Conservation (phyloP, 2,113 vertebrate species). For the Theristicus caerulescens region DNA sequence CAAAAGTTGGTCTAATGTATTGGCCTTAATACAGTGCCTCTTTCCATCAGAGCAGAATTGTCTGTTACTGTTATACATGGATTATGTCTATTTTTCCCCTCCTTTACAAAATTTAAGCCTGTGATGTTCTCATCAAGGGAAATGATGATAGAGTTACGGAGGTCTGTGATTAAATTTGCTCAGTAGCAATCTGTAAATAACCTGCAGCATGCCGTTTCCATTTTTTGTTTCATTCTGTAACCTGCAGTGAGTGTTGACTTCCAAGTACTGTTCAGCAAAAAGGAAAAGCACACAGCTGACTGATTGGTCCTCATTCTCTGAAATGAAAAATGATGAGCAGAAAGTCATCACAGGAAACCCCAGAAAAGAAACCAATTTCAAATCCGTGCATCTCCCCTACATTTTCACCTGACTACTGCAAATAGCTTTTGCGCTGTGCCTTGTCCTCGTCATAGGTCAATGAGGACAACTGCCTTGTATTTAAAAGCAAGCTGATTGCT, state of each 20-base stretch:
- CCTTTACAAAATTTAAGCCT: constrained; percentile 74
- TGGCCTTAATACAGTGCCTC: constrained; percentile 53
- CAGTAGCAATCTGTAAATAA: constrained; percentile 72
- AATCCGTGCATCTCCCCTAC: background rate
- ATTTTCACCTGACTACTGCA: background rate
- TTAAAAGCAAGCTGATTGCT: background rate
- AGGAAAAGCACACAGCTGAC: background rate
- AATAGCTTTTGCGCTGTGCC: background rate
- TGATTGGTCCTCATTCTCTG: constrained; percentile 3
- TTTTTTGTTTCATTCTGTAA: constrained; percentile 62
- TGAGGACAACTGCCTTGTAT: background rate
- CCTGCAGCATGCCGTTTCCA: constrained; percentile 58
- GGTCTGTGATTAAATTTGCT: constrained; percentile 75
- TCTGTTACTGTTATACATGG: constrained; percentile 65
- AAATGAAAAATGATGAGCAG: constrained; percentile 37
- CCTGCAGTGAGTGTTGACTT: constrained; percentile 57
- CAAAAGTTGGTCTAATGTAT: constrained; percentile 66
- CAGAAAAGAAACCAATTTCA: background rate
- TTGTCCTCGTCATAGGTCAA: background rate
- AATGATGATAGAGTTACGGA: constrained; percentile 72
- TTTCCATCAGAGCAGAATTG: constrained; percentile 69
- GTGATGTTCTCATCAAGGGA: constrained; percentile 73
- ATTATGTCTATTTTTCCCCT: constrained; percentile 58
- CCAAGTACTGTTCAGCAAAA: constrained; percentile 35
- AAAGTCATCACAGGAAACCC: constrained; percentile 30